Evolutionary conservation across 2,888 invertebrate genomes (phyloP).

Genomic region (Furcula furcula): DNA sequence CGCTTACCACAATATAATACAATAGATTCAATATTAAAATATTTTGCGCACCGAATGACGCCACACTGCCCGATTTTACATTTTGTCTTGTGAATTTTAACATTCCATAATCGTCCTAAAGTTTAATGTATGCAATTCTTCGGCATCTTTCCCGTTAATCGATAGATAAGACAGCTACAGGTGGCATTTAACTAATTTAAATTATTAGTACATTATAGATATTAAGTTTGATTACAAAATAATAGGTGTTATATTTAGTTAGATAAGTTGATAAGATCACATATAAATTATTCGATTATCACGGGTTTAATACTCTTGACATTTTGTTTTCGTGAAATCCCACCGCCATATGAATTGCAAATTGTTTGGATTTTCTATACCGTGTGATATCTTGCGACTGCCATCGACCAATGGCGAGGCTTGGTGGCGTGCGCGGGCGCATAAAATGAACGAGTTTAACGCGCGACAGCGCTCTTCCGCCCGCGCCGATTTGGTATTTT

Average conservation of each 20-base stretch:
- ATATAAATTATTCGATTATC: background rate
- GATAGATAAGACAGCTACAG: too few relatives aligned
- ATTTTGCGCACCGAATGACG: slow-evolving; percentile 17
- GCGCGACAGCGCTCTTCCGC: slow-evolving; percentile 44
- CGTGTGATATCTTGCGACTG: background rate
- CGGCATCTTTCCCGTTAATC: too few relatives aligned
- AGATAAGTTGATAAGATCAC: background rate
- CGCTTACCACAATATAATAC: too few relatives aligned
- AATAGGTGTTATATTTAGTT: too few relatives aligned
- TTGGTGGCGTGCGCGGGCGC: slow-evolving; percentile 51
- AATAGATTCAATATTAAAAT: slow-evolving; percentile 26
- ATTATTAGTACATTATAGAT: too few relatives aligned
- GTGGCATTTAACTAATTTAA: too few relatives aligned
- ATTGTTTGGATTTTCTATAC: slow-evolving; percentile 6
- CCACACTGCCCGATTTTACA: background rate
- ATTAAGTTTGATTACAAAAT: too few relatives aligned
- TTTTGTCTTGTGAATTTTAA: background rate
- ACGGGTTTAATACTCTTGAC: background rate
- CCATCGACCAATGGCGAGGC: slow-evolving; percentile 13
- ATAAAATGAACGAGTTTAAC: slow-evolving; percentile 51
- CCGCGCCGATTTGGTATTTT: slow-evolving; percentile 44
- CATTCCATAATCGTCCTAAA: too few relatives aligned
- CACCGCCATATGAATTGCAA: slow-evolving; percentile 20
- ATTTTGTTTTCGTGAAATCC: background rate
- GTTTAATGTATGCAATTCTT: too few relatives aligned